phyloP scores from a whole-genome alignment of 2,797 vertebrate species.

The Vultur gryphus region DNA sequence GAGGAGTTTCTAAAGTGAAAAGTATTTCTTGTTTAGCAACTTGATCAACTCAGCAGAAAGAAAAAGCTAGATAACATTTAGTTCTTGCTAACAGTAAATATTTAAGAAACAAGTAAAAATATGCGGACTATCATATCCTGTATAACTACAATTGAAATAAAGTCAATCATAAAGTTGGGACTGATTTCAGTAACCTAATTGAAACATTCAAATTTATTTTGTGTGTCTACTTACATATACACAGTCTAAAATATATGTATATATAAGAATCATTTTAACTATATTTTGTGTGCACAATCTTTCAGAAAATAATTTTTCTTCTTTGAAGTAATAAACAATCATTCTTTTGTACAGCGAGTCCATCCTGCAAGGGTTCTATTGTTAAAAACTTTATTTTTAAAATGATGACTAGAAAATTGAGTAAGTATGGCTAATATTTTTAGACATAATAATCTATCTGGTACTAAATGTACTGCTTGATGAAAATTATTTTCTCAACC shows the following conservation, averaged over 20 bases:
- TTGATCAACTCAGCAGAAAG: neutral
- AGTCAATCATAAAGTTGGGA: slow-evolving; percentile 12
- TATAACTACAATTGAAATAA: neutral
- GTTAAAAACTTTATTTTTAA: neutral
- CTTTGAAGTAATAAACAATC: neutral
- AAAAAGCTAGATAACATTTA: neutral
- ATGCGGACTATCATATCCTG: neutral
- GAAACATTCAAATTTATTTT: neutral
- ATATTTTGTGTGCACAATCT: neutral
- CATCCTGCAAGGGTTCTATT: neutral
- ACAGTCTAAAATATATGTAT: neutral
- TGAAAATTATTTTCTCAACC: neutral
- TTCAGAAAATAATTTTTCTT: neutral
- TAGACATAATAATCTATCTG: neutral
- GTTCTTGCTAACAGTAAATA: neutral
- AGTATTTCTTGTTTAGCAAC: neutral
- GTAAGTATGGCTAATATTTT: neutral
- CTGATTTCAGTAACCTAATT: slow-evolving; percentile 20
- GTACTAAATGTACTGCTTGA: neutral
- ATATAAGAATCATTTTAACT: neutral
- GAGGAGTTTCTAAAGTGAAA: neutral
- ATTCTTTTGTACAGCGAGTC: neutral
- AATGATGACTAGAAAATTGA: neutral
- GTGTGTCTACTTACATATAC: rapidly evolving
- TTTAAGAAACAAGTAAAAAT: neutral